phyloP scores from a whole-genome alignment of 2,797 vertebrate species.

The Neopelma chrysocephalum region DNA sequence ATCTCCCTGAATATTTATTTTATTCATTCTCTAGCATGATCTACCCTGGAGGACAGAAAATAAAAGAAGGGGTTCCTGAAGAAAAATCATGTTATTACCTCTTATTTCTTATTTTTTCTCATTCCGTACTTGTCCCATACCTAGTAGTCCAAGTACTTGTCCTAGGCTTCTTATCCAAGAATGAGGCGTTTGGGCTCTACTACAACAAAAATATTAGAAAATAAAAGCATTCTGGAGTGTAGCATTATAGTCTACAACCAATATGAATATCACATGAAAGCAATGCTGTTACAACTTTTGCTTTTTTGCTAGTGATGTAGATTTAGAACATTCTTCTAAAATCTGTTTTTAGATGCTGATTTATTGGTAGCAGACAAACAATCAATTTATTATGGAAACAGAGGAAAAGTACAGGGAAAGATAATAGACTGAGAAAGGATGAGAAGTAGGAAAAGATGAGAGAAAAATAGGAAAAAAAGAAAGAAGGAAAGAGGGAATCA shows the following conservation, averaged over 20 bases:
- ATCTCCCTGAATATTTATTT: constrained; percentile 14
- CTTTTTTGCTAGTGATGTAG: neutral
- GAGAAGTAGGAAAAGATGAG: neutral
- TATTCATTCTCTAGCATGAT: neutral
- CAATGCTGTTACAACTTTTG: neutral
- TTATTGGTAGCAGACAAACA: neutral
- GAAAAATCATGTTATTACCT: neutral
- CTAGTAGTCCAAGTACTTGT: neutral
- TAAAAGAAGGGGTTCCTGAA: neutral
- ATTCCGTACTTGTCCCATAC: neutral
- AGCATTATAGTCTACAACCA: neutral
- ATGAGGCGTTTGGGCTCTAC: neutral
- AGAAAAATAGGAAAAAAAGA: neutral
- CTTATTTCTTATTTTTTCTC: neutral
- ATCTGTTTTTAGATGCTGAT: neutral
- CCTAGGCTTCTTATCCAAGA: neutral
- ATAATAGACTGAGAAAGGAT: neutral
- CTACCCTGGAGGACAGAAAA: neutral
- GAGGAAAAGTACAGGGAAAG: neutral
- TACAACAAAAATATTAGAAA: neutral
- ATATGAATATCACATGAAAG: neutral
- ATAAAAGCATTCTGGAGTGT: neutral
- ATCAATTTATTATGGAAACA: neutral
- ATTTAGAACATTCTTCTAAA: neutral
- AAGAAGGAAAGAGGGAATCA: neutral